A percentile compares a stretch with the other conserved stretches of the same genome.
phyloP scores from a whole-genome alignment of 1,140 invertebrate species.

The Camponotus vicinus region DNA sequence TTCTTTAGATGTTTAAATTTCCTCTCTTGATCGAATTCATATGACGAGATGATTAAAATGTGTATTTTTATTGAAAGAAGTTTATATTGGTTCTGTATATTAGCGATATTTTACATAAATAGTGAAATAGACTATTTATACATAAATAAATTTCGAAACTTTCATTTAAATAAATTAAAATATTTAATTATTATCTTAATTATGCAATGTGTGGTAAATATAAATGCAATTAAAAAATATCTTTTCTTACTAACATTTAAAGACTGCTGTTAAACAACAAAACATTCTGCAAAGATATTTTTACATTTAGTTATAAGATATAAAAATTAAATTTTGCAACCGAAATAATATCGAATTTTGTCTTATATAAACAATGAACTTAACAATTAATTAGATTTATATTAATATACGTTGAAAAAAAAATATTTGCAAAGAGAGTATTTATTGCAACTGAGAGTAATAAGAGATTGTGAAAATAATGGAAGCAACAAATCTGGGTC shows the following conservation, averaged over 20 bases:
- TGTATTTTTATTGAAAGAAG: background rate
- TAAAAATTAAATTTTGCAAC: too few relatives aligned
- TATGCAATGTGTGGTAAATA: too few relatives aligned
- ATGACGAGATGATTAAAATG: background rate
- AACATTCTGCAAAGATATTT: too few relatives aligned
- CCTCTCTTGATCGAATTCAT: background rate
- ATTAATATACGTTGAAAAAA: background rate
- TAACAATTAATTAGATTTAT: too few relatives aligned
- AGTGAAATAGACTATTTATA: background rate
- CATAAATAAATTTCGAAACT: background rate
- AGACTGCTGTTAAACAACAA: too few relatives aligned
- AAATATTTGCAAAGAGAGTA: background rate
- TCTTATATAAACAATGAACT: too few relatives aligned
- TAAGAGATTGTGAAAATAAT: slow-evolving; percentile 26
- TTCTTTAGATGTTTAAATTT: slow-evolving; percentile 13
- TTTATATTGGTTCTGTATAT: too few relatives aligned
- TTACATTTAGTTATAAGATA: too few relatives aligned
- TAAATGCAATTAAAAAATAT: too few relatives aligned
- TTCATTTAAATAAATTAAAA: background rate
- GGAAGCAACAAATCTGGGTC: slow-evolving; percentile 7
- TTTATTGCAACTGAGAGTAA: slow-evolving; percentile 17
- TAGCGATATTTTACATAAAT: background rate
- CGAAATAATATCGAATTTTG: too few relatives aligned
- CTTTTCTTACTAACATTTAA: too few relatives aligned
- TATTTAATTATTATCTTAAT: background rate